phyloP scores from a whole-genome alignment of 2,888 invertebrate genomes.

The Agonopterix arenella region DNA sequence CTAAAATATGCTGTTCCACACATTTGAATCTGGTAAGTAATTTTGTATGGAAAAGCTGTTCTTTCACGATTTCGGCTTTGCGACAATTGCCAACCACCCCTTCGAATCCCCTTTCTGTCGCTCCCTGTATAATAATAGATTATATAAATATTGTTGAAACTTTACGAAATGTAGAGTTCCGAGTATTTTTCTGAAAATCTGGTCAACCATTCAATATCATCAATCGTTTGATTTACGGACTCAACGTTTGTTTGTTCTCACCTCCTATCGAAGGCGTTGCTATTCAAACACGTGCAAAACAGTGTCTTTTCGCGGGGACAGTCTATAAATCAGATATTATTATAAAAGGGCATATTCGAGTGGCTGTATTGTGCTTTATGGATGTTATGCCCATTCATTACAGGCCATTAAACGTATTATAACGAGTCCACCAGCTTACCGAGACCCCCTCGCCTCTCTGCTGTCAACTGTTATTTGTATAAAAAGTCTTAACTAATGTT shows the following conservation, averaged over 20 bases:
- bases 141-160: too few relatives aligned
- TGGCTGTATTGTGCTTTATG: constrained; percentile 72
- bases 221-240: constrained; percentile 25
- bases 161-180: too few relatives aligned
- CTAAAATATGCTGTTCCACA: too few relatives aligned
- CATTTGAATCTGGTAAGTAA: too few relatives aligned
- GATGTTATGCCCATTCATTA: constrained; percentile 76
- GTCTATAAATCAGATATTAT: constrained; percentile 69
- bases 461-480: constrained; percentile 10
- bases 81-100: too few relatives aligned
- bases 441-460: constrained; percentile 25
- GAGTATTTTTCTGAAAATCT: too few relatives aligned
- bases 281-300: constrained; percentile 67
- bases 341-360: constrained; percentile 71
- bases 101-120: too few relatives aligned
- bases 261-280: constrained; percentile 39
- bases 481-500: constrained; percentile 32
- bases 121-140: too few relatives aligned
- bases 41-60: too few relatives aligned
- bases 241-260: constrained; percentile 13
- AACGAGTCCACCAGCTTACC: constrained; percentile 41
- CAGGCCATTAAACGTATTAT: constrained; percentile 75
- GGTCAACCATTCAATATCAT: too few relatives aligned
- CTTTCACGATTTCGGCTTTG: too few relatives aligned
- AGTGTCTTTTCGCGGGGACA: constrained; percentile 52